A percentile compares a stretch with the other conserved stretches of the same genome.
Conservation (phyloP, 2,797 vertebrate species). For the Huso huso region DNA sequence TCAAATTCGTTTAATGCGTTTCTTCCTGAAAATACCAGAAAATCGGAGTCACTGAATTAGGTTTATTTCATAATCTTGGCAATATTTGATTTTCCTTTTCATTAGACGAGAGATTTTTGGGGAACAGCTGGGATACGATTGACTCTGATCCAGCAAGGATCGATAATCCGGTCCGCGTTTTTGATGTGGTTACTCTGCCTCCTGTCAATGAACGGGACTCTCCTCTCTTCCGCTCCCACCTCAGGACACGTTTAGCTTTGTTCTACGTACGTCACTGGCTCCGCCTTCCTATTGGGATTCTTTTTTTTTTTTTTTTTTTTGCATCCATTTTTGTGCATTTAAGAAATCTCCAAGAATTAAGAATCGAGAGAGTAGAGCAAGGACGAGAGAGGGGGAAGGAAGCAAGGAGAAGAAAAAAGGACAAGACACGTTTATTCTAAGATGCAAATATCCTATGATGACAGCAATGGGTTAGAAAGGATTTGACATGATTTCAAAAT, state of each 20-base stretch:
- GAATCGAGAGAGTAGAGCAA: slow-evolving; percentile 50
- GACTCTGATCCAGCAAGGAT: not conserved
- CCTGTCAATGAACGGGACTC: slow-evolving; percentile 57
- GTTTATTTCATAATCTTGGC: too few species aligned
- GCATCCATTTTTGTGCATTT: slow-evolving; percentile 73
- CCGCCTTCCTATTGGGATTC: slow-evolving; percentile 58
- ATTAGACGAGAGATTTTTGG: too few species aligned
- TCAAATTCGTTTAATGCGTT: too few species aligned
- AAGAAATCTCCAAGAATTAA: slow-evolving; percentile 67
- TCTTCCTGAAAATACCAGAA: too few species aligned
- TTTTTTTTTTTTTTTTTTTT: slow-evolving; percentile 42
- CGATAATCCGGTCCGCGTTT: slow-evolving; percentile 51
- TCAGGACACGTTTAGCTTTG: slow-evolving; percentile 33
- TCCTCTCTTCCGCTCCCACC: slow-evolving; percentile 20
- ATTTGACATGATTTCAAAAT: slow-evolving; percentile 67
- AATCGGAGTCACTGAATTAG: too few species aligned
- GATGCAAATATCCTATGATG: slow-evolving; percentile 55
- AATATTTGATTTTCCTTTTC: too few species aligned
- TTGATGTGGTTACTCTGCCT: slow-evolving; percentile 29
- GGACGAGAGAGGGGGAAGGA: slow-evolving; percentile 46
- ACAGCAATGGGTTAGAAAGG: slow-evolving; percentile 68
- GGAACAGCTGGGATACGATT: not conserved
- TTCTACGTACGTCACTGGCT: slow-evolving; percentile 53
- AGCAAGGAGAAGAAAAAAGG: slow-evolving; percentile 38
- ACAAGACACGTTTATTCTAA: slow-evolving; percentile 37